Evolutionary conservation across 2,113 vertebrate genomes (phyloP).

Genomic region (Sapajus apella): DNA sequence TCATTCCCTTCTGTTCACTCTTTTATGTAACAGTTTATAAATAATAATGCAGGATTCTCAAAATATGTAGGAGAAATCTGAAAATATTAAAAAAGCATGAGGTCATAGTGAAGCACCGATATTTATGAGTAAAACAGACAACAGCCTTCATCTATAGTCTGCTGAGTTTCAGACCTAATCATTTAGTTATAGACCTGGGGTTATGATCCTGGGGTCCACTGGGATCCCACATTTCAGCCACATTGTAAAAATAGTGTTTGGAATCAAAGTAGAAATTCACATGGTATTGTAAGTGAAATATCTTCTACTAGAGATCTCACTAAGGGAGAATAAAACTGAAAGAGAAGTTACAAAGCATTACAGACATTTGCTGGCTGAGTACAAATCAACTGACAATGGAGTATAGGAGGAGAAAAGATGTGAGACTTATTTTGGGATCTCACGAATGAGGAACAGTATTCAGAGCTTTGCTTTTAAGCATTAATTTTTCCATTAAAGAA

Average conservation of each 20-base stretch:
- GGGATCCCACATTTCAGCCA: not conserved
- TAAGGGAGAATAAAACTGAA: not conserved
- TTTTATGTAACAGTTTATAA: not conserved
- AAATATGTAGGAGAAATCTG: not conserved
- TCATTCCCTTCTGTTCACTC: not conserved
- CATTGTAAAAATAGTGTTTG: not conserved
- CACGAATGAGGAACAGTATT: not conserved
- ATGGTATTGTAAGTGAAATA: not conserved
- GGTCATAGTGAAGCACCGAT: not conserved
- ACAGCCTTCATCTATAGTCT: not conserved
- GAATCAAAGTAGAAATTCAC: not conserved
- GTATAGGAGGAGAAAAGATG: not conserved
- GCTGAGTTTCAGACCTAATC: not conserved
- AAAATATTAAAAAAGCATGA: not conserved
- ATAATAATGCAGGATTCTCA: not conserved
- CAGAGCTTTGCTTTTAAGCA: not conserved
- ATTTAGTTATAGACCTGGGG: not conserved
- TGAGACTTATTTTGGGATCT: not conserved
- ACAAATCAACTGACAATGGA: not conserved
- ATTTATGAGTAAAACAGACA: not conserved
- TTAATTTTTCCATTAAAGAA: slow-evolving; percentile 43
- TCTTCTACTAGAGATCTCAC: not conserved
- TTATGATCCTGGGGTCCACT: not conserved
- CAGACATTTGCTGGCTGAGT: not conserved
- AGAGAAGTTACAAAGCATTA: not conserved